Evolutionary conservation across 2,797 vertebrate genomes (phyloP), one percentile per base, ranked within the genome.

Genomic region (Anableps anableps): DNA sequence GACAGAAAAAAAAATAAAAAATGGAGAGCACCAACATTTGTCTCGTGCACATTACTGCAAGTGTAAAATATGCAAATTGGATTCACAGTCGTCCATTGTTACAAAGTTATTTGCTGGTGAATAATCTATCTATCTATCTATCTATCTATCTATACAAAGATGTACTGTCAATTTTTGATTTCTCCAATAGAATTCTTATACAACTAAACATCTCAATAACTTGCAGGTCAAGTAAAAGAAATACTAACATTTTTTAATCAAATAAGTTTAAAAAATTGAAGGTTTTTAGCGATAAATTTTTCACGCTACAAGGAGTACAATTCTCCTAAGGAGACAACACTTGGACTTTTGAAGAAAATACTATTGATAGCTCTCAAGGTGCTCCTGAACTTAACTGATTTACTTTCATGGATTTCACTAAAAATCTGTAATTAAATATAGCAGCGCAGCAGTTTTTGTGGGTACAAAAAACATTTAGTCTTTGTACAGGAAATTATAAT

Each of bases 341-440:
- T 51, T 53, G 55, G 47, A 71, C 53, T 60, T 80, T 76, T 60
- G 23, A 76, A 50, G 66, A 60, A 80, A 76, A 50, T 47, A 38
- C 11, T 50, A 60, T 50, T 21, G 66, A 29, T 43, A 51, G 45
- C 31, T 45, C 43, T 50, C 51, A 76, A 80, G 41, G 64, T 71
- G 79, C 79, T 76, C 53, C 74, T 76, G 53, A 72, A 72, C 47
- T 62, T 58, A 29, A 62, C 66, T 60, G 74, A 53, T 76, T 75
- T 17, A 36, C 41, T 71, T 71, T 31, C 43, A 80, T 17, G 21
- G 41, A 72, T 72, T 75, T 80, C 19, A 43, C 51, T n/a, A 34
- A 21, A 14, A 60, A 72, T 50, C 9, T 43, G 43, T 80, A 76
- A 81, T 29, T 43, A 26, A 64, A 36, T 43, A n/a, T 72, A 53